A percentile compares a stretch with the other conserved stretches of the same genome.
Conservation (phyloP, 2,888 invertebrate species). For the Spilarctia lutea region DNA sequence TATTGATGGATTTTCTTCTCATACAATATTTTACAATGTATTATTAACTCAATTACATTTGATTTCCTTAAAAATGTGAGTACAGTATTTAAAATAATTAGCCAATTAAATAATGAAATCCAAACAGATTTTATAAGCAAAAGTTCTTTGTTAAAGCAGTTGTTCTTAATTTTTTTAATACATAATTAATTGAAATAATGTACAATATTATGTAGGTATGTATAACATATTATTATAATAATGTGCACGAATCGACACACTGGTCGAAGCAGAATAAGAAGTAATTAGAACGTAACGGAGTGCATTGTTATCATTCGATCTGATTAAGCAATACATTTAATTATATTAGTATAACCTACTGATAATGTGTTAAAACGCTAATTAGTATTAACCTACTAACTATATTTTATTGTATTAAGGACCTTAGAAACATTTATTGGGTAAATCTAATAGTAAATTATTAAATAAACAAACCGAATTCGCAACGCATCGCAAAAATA, state of each 20-base stretch:
- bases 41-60: too few relatives aligned
- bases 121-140: neutral
- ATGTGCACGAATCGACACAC: neutral
- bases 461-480: too few relatives aligned
- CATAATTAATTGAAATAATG: neutral
- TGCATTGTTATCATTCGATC: neutral
- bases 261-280: neutral
- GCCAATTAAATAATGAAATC: neutral
- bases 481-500: too few relatives aligned
- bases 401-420: neutral
- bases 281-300: neutral
- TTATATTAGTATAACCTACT: neutral
- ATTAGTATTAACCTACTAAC: neutral
- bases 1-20: too few relatives aligned
- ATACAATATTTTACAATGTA: too few relatives aligned
- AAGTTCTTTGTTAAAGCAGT: neutral
- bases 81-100: too few relatives aligned
- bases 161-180: neutral
- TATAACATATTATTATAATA: neutral
- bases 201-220: neutral
- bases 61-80: neutral
- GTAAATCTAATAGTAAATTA: neutral
- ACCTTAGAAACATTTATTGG: neutral
- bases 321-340: neutral
- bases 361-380: neutral